These are phyloP conservation scores for Anser cygnoides DNA, from an alignment of 2,113 vertebrate genomes.

Conservation along the genomic window DNA sequence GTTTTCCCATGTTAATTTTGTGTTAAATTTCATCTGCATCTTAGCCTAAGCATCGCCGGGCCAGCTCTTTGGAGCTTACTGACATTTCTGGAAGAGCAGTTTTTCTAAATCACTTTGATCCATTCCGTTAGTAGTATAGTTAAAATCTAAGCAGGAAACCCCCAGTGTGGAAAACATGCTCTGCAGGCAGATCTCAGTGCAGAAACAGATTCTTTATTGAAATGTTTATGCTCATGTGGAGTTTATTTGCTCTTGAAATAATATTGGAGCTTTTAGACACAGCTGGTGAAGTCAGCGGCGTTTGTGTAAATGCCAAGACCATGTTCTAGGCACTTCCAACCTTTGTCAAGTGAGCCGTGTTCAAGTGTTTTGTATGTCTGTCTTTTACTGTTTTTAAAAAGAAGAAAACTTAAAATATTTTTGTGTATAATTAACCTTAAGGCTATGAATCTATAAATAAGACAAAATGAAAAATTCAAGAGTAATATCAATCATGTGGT, in stretches of 20 bases:
- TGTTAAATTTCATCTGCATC: neutral
- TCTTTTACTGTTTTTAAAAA: neutral
- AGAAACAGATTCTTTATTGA: neutral
- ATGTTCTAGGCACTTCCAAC: neutral
- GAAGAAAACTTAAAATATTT: neutral
- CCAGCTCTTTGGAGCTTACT: neutral
- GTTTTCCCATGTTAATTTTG: neutral
- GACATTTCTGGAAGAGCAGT: neutral
- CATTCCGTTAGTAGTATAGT: neutral
- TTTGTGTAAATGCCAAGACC: neutral
- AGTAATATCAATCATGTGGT: neutral
- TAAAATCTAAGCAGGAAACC: neutral
- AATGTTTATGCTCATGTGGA: neutral
- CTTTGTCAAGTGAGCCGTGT: neutral
- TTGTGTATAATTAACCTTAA: neutral
- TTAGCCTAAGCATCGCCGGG: neutral
- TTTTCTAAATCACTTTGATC: neutral
- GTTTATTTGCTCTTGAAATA: neutral
- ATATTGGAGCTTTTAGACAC: neutral
- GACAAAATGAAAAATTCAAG: neutral
- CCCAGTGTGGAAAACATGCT: neutral
- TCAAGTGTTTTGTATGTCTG: neutral
- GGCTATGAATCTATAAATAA: neutral
- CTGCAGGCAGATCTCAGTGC: neutral
- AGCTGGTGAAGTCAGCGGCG: neutral